phyloP scores from a whole-genome alignment of 2,888 invertebrate genomes.

The Andrena bucephala region DNA sequence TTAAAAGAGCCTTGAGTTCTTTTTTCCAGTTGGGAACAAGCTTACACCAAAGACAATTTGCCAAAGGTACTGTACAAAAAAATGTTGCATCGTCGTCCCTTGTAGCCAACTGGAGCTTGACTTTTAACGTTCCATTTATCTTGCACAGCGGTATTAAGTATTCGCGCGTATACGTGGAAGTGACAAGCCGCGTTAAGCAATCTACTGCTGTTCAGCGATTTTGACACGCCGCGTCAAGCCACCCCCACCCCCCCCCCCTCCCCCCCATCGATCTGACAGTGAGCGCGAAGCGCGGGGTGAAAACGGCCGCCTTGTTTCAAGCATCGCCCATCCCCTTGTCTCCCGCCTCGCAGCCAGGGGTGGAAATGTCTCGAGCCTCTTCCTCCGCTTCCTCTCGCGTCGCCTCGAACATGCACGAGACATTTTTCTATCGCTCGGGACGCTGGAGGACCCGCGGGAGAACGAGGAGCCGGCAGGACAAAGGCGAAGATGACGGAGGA shows the following conservation, averaged over 20 bases:
- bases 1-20: neutral
- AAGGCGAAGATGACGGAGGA: slow-evolving; percentile 40
- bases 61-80: neutral
- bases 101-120: neutral
- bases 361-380: slow-evolving; percentile 34
- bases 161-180: neutral
- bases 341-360: neutral
- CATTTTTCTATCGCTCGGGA: slow-evolving; percentile 56
- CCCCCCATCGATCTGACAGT: slow-evolving; percentile 21
- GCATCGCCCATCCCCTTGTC: neutral
- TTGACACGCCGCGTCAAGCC: neutral
- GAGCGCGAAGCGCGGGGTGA: neutral
- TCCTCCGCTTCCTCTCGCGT: neutral
- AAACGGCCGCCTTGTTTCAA: slow-evolving; percentile 22
- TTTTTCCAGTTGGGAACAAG: neutral
- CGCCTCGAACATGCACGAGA: slow-evolving; percentile 54
- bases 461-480: slow-evolving; percentile 46
- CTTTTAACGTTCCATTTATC: neutral
- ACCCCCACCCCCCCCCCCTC: too few species aligned
- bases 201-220: neutral
- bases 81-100: too few species aligned
- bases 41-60: neutral
- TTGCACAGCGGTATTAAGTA: neutral
- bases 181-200: neutral
- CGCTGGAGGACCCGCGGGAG: slow-evolving; percentile 40